Evolutionary conservation across 2,113 vertebrate species (phyloP).

Genomic region (Tyrannus savana): DNA sequence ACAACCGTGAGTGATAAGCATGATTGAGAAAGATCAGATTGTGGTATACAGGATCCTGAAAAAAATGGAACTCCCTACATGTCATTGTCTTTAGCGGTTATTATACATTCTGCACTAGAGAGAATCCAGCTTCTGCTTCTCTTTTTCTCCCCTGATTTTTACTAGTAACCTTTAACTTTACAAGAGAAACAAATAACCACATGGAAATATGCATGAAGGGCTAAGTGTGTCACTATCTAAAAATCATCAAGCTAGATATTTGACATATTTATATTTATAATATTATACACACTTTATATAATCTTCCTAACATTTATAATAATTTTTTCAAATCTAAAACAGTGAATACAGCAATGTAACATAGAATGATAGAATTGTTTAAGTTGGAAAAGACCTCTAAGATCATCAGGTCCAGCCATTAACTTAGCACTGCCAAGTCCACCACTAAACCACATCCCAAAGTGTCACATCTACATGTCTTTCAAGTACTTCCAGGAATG

Average conservation of each 20-base stretch:
- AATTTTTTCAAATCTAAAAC: not conserved
- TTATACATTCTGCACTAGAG: not conserved
- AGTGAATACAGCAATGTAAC: not conserved
- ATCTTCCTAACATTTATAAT: not conserved
- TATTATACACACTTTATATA: not conserved
- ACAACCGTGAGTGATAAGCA: not conserved
- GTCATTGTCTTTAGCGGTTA: not conserved
- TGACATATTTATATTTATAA: not conserved
- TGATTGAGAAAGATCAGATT: constrained; percentile 2
- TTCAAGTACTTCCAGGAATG: not conserved
- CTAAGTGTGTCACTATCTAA: not conserved
- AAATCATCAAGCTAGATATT: not conserved
- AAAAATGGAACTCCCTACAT: not conserved
- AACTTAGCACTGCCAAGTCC: not conserved
- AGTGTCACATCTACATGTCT: not conserved
- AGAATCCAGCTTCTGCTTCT: not conserved
- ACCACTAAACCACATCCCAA: not conserved
- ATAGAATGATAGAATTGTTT: not conserved
- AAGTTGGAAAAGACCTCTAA: not conserved
- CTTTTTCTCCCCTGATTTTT: not conserved
- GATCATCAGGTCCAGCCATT: not conserved
- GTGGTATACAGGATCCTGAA: not conserved
- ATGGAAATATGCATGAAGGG: not conserved
- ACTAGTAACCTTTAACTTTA: not conserved
- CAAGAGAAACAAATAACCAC: not conserved